phyloP scores from a whole-genome alignment of 1,140 invertebrate genomes.

The Steinernema feltiae region DNA sequence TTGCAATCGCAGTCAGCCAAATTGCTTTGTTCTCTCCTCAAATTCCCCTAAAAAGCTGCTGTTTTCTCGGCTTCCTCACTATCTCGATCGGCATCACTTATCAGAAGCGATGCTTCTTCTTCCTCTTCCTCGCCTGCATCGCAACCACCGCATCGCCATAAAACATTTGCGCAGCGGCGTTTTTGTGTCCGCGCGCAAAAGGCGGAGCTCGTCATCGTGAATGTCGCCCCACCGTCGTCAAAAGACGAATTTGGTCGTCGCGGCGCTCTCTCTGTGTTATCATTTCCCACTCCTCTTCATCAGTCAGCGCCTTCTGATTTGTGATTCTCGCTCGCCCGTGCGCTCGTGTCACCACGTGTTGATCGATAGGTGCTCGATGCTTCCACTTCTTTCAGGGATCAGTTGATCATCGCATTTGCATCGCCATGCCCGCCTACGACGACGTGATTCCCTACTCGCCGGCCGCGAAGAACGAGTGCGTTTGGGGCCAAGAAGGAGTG shows the following conservation, averaged over 20 bases:
- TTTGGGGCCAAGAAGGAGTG: background rate
- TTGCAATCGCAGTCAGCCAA: too few relatives aligned
- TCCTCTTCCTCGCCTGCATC: too few relatives aligned
- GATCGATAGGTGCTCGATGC: slow-evolving; percentile 12
- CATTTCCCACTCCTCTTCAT: too few relatives aligned
- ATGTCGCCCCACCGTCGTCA: slow-evolving; percentile 1
- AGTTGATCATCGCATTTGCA: background rate
- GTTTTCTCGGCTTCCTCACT: too few relatives aligned
- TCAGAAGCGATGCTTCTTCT: too few relatives aligned
- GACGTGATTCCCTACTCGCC: slow-evolving; percentile 13
- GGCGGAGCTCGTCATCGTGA: background rate
- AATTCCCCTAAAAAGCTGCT: too few relatives aligned
- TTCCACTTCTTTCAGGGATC: background rate
- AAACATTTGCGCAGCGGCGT: background rate
- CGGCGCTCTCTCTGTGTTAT: too few relatives aligned
- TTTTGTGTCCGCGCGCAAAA: background rate
- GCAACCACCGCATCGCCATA: too few relatives aligned
- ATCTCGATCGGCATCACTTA: too few relatives aligned
- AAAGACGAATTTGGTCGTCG: background rate
- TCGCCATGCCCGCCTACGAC: background rate
- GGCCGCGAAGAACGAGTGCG: slow-evolving; percentile 9
- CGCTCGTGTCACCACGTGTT: slow-evolving; percentile 5
- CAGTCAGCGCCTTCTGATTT: background rate
- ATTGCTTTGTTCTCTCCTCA: too few relatives aligned
- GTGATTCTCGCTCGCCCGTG: background rate